Evolutionary conservation across 2,888 invertebrate species (phyloP).

Genomic region (Timema cristinae): DNA sequence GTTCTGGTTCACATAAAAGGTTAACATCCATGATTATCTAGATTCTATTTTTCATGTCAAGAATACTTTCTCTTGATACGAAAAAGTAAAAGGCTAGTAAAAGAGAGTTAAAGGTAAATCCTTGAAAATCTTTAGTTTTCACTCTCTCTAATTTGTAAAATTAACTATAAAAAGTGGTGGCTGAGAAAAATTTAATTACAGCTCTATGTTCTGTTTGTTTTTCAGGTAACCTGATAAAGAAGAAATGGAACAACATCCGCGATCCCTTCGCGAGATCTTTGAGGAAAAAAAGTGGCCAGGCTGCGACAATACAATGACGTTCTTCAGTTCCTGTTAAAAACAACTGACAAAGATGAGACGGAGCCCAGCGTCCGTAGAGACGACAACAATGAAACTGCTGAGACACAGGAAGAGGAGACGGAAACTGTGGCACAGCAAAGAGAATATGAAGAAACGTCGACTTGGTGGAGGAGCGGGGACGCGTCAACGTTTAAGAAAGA

Average conservation of each 20-base stretch:
- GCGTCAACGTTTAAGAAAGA: background rate
- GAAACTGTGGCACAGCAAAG: background rate
- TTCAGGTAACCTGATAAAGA: slow-evolving; percentile 2
- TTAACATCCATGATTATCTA: no score
- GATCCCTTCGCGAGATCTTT: slow-evolving; percentile 5
- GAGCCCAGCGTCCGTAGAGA: slow-evolving; percentile 1
- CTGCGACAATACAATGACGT: background rate
- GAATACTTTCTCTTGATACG: no score
- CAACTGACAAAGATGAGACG: background rate
- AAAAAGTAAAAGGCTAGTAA: no score
- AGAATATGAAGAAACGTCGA: background rate
- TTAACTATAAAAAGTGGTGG: no score
- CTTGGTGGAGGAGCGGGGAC: background rate
- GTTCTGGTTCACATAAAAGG: no score
- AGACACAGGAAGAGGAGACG: background rate
- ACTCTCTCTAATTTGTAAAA: no score
- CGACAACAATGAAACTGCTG: background rate
- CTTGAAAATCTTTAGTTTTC: no score
- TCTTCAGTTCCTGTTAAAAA: slow-evolving; percentile 10
- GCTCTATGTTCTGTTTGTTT: background rate
- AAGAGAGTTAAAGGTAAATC: no score
- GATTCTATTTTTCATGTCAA: no score
- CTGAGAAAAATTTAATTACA: no score
- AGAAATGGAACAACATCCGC: slow-evolving; percentile 10
- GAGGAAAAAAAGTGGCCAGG: background rate